These are phyloP conservation scores for Drosophila nasuta DNA, from an alignment of 1,140 invertebrate species.

Conservation along the genomic window DNA sequence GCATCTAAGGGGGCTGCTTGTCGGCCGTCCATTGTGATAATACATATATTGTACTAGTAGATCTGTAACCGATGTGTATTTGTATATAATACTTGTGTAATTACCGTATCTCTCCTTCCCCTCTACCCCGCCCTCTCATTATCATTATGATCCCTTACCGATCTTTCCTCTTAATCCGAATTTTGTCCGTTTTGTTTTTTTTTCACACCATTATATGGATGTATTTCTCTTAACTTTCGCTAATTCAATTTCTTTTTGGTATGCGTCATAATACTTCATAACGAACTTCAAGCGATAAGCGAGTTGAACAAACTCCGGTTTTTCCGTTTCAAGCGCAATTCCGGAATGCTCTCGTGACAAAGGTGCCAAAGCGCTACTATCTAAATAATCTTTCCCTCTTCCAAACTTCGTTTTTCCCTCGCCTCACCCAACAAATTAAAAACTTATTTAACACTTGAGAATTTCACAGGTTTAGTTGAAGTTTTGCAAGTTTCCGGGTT, in stretches of 20 bases:
- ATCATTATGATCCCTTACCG: neutral
- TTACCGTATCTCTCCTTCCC: constrained; percentile 29
- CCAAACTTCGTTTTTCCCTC: neutral
- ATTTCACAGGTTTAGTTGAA: constrained; percentile 1
- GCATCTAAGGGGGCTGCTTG: constrained; percentile 59
- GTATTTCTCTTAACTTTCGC: constrained; percentile 10
- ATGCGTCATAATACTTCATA: constrained; percentile 23
- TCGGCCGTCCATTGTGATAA: constrained; percentile 73
- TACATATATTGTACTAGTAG: constrained; percentile 65
- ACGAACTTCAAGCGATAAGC: neutral
- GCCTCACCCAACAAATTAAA: neutral
- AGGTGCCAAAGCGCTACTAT: constrained; percentile 1
- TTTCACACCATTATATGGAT: neutral
- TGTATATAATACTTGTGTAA: constrained; percentile 57
- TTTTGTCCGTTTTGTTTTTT: neutral
- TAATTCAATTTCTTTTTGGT: constrained; percentile 27
- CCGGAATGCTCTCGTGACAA: neutral
- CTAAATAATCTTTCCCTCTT: neutral
- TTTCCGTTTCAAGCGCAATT: neutral
- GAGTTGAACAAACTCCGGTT: neutral
- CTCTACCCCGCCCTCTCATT: neutral
- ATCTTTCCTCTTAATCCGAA: neutral
- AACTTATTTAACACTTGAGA: neutral
- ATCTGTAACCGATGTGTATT: constrained; percentile 51
- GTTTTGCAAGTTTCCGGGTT: neutral